phyloP scores from a whole-genome alignment of 2,888 invertebrate species.

The Micoletzkya japonica region DNA sequence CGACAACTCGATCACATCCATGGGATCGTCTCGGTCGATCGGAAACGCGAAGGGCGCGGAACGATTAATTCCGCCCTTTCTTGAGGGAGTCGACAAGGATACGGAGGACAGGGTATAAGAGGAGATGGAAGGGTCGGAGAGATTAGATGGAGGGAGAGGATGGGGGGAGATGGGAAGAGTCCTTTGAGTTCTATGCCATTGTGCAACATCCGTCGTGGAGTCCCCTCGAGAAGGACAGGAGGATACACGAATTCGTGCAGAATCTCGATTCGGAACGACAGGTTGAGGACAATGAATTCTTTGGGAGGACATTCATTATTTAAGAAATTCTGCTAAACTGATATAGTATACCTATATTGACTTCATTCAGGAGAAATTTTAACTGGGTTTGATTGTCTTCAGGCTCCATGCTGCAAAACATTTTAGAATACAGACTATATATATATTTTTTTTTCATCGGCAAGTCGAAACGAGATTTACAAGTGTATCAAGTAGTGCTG shows the following conservation, averaged over 20 bases:
- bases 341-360: too few species aligned
- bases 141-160: neutral
- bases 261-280: slow-evolving; percentile 16
- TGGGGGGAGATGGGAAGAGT: neutral
- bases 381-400: too few species aligned
- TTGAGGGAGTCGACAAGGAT: slow-evolving; percentile 38
- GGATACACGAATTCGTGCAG: slow-evolving; percentile 36
- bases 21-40: neutral
- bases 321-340: too few species aligned
- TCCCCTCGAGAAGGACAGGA: slow-evolving; percentile 38
- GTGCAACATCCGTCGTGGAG: slow-evolving; percentile 47
- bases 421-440: neutral
- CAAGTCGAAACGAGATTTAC: too few species aligned
- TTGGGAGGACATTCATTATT: neutral
- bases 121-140: neutral
- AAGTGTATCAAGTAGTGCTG: neutral
- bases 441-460: too few species aligned
- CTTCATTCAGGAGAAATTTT: too few species aligned
- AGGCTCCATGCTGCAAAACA: too few species aligned
- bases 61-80: slow-evolving; percentile 49
- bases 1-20: slow-evolving; percentile 26
- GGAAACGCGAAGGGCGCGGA: neutral
- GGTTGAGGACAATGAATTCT: neutral
- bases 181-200: slow-evolving; percentile 46
- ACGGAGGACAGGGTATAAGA: slow-evolving; percentile 41